Base-by-base conservation (phyloP, 2,113 vertebrate species). In the Shinisaurus crocodilurus region DNA sequence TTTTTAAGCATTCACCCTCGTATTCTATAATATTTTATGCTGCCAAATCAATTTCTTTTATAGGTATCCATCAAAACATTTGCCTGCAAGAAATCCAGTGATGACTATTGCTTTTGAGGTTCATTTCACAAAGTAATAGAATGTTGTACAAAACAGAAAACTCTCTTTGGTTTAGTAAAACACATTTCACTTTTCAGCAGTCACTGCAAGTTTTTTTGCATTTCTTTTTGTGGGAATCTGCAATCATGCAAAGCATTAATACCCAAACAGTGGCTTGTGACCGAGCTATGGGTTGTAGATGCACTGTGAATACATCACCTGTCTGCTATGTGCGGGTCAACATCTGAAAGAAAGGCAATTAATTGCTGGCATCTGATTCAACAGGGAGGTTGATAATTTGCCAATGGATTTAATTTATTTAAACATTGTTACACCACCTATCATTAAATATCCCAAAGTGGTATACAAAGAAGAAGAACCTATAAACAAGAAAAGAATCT, bases 1-100 rank as follows among this genome's bases (percentile, higher is more conserved):
- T 45, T 32, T 88, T 86, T 90, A 82, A 82, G 89, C 15, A 87
- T 32, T 76, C 29, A 54, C 25, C 40, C 72, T 81, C 0, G 0
- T 63, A 81, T 16, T 63, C 77, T 69, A 65, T 4, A 67, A 48
- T 69, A 45, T 75, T 86, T 70, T 75, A 79, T 72, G 70, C 82
- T 81, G 74, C 54, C n/a, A 67, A 84, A 91, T 32, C 20, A 48
- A 23, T 84, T 89, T 84, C 45, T 57, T 67, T 72, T 88, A 76
- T 88, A 88, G 57, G 48, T 83, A n/a, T 84, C 65, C 91, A 81
- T 92, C 88, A 86, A 86, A 65, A 69, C 40, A 86, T 82, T 89
- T 92, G 87, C 91, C 87, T 90, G 72, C 40, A 57, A 87, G 87
- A 82, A 86, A 77, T 89, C 65, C 77, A 77, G 40, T 29, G 60